These are phyloP conservation scores for Zonitis immaculata DNA, from an alignment of 2,888 invertebrate genomes.

Conservation along the genomic window DNA sequence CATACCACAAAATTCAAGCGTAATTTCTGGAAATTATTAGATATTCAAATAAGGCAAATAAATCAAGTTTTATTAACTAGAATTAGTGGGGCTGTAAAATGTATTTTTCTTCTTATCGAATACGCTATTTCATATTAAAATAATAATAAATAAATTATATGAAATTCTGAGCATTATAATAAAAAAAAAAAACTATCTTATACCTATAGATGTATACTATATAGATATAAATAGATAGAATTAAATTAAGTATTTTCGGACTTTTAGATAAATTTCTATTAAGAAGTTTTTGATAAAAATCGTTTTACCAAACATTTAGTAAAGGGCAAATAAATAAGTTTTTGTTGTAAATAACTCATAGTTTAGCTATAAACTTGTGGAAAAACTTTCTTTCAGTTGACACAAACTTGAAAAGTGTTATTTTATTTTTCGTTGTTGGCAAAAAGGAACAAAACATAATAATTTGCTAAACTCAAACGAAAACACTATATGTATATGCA, in stretches of 20 bases:
- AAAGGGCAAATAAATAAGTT: constrained; percentile 12
- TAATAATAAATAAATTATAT: no score
- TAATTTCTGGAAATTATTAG: not conserved
- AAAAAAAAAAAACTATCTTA: no score
- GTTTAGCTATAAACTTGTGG: constrained; percentile 10
- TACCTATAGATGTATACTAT: no score
- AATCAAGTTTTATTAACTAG: constrained; percentile 13
- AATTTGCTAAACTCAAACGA: constrained; percentile 6
- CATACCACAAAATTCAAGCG: no score
- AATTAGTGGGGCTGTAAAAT: constrained; percentile 8
- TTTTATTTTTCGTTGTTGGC: not conserved
- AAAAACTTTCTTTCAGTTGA: not conserved
- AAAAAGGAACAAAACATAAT: not conserved
- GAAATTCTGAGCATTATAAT: no score
- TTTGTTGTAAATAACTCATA: constrained; percentile 14
- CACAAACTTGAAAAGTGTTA: not conserved
- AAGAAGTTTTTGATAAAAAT: constrained; percentile 17
- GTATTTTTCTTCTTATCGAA: not conserved
- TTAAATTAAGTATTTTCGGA: constrained; percentile 10
- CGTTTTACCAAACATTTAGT: constrained; percentile 13
- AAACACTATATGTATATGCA: constrained; percentile 8
- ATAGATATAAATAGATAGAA: not conserved
- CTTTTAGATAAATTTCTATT: constrained; percentile 15
- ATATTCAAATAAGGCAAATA: not conserved
- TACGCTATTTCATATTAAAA: no score